Conservation (phyloP, 2,797 vertebrate species). For the Neomorphus geoffroyi region DNA sequence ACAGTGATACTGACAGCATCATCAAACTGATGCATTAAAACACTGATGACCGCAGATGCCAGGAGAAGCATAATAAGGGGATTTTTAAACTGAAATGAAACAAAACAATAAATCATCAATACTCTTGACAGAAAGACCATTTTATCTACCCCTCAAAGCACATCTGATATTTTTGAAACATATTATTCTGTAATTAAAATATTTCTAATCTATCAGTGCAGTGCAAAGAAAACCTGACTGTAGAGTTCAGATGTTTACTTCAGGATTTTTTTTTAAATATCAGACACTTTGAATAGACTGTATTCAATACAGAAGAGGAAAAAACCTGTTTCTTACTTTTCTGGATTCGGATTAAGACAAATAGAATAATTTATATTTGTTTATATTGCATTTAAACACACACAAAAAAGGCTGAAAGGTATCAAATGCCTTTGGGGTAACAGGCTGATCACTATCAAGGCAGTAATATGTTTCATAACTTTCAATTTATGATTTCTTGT, state of each 20-base stretch:
- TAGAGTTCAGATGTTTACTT: not conserved
- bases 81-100: constrained; percentile 92
- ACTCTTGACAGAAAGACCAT: not conserved
- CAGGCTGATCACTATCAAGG: not conserved
- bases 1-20: constrained; percentile 99
- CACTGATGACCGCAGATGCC: constrained; percentile 96
- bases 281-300: not conserved
- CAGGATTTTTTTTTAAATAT: not conserved
- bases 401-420: not conserved
- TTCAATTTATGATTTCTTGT: not conserved
- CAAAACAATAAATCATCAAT: constrained; percentile 49
- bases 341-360: not conserved
- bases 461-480: not conserved
- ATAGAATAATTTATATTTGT: not conserved
- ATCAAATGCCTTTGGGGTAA: not conserved
- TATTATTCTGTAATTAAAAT: not conserved
- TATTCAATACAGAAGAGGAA: not conserved
- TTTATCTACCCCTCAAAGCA: not conserved
- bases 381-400: not conserved
- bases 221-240: not conserved
- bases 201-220: not conserved
- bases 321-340: not conserved
- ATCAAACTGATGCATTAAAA: constrained; percentile 96
- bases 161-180: not conserved
- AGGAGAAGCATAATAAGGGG: constrained; percentile 96